Evolutionary conservation across 30 jellyfish, hydroid and myxozoan species (phyloP).

Genomic region (Nemopilema nomurai): DNA sequence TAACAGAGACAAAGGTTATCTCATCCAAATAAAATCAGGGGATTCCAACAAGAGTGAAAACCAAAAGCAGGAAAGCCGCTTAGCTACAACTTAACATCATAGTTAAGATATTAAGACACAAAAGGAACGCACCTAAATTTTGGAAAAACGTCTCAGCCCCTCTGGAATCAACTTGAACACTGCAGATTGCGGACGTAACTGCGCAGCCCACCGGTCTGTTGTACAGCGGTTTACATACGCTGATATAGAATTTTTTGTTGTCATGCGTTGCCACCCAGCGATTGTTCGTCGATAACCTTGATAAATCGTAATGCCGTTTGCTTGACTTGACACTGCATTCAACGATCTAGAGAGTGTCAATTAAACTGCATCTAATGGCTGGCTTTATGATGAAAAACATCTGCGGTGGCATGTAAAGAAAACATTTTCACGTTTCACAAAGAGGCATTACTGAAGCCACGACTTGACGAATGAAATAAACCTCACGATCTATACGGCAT

Average conservation of each 20-base stretch:
- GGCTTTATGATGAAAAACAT: not conserved
- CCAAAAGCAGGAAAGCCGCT: too few species aligned
- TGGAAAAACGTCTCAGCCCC: constrained; percentile 38
- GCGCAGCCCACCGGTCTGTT: constrained; percentile 64
- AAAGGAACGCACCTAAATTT: constrained; percentile 37
- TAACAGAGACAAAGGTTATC: too few species aligned
- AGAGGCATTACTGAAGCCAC: too few species aligned
- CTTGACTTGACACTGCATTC: constrained; percentile 63
- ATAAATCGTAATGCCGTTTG: constrained; percentile 51
- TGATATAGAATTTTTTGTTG: constrained; percentile 35
- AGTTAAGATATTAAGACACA: too few species aligned
- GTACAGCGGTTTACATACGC: constrained; percentile 72
- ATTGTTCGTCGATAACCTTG: constrained; percentile 29
- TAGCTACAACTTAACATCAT: too few species aligned
- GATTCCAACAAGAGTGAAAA: too few species aligned
- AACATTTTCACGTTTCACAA: too few species aligned
- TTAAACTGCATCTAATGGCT: not conserved
- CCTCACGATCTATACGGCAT: too few species aligned
- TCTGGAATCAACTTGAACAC: constrained; percentile 21
- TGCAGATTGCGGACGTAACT: constrained; percentile 65
- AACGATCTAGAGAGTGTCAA: constrained; percentile 45
- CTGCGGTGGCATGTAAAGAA: not conserved
- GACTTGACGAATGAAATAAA: too few species aligned
- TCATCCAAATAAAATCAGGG: too few species aligned
- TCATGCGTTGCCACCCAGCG: constrained; percentile 68